A percentile compares a stretch with the other conserved stretches of the same genome.
phyloP scores from a whole-genome alignment of 2,797 vertebrate species.

The Odontamblyopus rebecca region DNA sequence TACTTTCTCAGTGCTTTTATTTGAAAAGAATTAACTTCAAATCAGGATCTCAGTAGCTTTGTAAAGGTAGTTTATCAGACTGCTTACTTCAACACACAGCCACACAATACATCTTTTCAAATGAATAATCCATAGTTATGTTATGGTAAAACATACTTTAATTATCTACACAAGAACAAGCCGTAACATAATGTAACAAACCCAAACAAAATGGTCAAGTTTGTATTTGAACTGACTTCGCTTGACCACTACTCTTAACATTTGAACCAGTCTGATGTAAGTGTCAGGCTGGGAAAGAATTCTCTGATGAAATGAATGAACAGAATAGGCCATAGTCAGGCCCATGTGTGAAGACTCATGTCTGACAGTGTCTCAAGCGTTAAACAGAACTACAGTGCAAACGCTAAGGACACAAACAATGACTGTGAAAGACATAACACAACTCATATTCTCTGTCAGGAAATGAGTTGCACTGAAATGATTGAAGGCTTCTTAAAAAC shows the following conservation, averaged over 20 bases:
- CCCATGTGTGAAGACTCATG: conserved; percentile 10
- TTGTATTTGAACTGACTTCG: conserved; percentile 7
- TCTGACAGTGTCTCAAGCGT: background rate
- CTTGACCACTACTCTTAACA: conserved; percentile 12
- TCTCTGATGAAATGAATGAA: background rate
- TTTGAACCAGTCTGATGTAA: conserved; percentile 12
- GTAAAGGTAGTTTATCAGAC: conserved; percentile 31
- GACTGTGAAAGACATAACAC: background rate
- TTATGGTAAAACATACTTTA: conserved; percentile 18
- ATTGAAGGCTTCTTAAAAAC: background rate
- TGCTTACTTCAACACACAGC: conserved; percentile 5
- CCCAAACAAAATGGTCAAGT: conserved; percentile 9
- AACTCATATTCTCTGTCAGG: background rate
- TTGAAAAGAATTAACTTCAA: conserved; percentile 11
- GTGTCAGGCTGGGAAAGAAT: background rate
- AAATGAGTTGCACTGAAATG: background rate
- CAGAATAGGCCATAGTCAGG: background rate
- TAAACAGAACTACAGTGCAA: background rate
- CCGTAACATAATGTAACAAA: conserved; percentile 17
- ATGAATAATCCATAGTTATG: conserved; percentile 18
- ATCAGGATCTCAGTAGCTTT: conserved; percentile 31
- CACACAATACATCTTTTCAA: conserved; percentile 12
- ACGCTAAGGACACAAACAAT: background rate
- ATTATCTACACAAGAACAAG: conserved; percentile 31
- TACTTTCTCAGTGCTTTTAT: conserved; percentile 45